phyloP scores from a whole-genome alignment of 2,113 vertebrate species.

The Oryzias woworae region DNA sequence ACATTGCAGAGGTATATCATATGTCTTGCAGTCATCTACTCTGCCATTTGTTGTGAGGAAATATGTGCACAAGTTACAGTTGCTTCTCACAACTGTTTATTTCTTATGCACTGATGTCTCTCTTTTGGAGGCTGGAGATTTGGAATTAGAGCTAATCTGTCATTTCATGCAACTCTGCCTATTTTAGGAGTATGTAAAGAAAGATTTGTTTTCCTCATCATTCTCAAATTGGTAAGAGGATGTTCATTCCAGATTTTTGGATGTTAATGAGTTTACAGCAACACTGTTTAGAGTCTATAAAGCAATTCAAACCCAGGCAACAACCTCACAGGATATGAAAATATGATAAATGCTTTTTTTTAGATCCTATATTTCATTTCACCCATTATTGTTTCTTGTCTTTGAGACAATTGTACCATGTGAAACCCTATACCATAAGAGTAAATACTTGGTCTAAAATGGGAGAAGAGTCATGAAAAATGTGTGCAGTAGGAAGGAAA shows the following conservation, averaged over 20 bases:
- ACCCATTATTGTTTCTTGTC: slow-evolving; percentile 19
- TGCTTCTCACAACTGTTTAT: slow-evolving; percentile 51
- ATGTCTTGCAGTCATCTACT: slow-evolving; percentile 71
- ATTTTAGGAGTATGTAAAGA: slow-evolving; percentile 52
- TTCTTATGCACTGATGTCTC: slow-evolving; percentile 49
- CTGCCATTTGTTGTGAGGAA: slow-evolving; percentile 40
- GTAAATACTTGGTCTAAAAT: too few species aligned
- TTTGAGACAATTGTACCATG: background rate
- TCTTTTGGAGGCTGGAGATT: slow-evolving; percentile 51
- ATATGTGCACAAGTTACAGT: slow-evolving; percentile 49
- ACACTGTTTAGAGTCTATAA: slow-evolving; percentile 38
- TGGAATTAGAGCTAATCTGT: slow-evolving; percentile 60
- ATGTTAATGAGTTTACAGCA: slow-evolving; percentile 51
- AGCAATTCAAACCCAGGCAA: slow-evolving; percentile 41
- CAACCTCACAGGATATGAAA: slow-evolving; percentile 46
- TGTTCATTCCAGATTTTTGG: slow-evolving; percentile 43
- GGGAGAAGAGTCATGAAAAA: too few species aligned
- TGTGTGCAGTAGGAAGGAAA: too few species aligned
- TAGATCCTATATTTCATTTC: slow-evolving; percentile 22
- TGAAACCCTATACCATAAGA: too few species aligned
- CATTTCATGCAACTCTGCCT: slow-evolving; percentile 52
- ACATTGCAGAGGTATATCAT: slow-evolving; percentile 35
- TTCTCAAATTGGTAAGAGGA: slow-evolving; percentile 16
- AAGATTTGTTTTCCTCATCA: slow-evolving; percentile 49
- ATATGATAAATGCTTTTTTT: slow-evolving; percentile 23